Base-by-base conservation (phyloP, 2,113 vertebrate species). In the Lampris megalopsis region DNA sequence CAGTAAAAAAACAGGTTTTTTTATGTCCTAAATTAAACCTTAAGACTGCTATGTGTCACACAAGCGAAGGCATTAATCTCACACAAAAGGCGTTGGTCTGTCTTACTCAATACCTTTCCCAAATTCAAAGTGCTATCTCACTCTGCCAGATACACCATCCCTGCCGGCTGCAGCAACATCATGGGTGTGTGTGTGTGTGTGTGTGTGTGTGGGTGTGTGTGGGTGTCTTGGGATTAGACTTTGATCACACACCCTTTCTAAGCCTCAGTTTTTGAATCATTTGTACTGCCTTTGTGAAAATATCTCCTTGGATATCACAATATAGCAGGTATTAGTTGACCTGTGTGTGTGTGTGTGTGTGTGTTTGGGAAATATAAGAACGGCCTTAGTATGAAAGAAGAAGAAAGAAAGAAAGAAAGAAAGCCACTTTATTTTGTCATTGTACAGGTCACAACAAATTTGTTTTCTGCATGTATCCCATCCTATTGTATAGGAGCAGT, bases 81-180 rank as follows among this genome's bases (percentile, higher is more conserved):
- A 54, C 11, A 2, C 5, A n/a, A 62, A 40, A 62, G 59, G 38
- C 11, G 59, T 42, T 62, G 24, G 13, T 62, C 41, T 40, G 59
- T 42, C 59, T 62, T 42, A 62, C 38, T 4, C 41, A n/a, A 61
- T 57, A 57, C 54, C 36, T 57, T 45, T 45, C 43, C 43, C 43
- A 45, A 45, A 45, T 45, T 36, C 24, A 36, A 57, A 37, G 54
- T 57, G 54, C 9, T 24, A 35, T 57, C 54, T 62, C 41, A 62
- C 59, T 60, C 36, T 62, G 13, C 59, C 41, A 40, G 3, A 43
- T 10, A 7, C 58, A 41, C 58, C 8, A 35, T 49, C 3, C n/a
- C 63, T 49, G 9, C n/a, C 63, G 52, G 63, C 63, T 66, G 63
- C 4, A 52, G 52, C 7, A 66, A 66, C 49, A 66, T 0, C 40